Percentiles rank a stretch among this genome's conserved stretches.
Evolutionary conservation across 2,797 vertebrate genomes (phyloP).

Genomic region (Octomys mimax): DNA sequence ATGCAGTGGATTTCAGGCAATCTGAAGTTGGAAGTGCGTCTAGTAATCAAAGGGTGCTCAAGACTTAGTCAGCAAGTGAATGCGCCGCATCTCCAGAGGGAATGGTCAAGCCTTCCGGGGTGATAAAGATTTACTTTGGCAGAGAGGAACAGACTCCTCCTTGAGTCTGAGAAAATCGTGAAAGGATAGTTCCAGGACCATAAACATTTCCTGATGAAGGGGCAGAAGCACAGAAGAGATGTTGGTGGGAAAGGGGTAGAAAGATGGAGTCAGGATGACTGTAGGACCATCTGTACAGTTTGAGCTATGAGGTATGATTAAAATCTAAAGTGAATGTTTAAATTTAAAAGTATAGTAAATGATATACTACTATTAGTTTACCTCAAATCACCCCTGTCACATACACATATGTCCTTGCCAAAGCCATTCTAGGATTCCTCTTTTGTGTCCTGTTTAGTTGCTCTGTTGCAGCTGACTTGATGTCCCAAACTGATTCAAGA

Average conservation of each 20-base stretch:
- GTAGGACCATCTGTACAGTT: background rate
- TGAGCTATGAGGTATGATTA: background rate
- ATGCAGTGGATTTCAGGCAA: no score
- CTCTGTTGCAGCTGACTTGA: background rate
- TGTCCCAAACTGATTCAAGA: background rate
- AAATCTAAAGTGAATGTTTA: background rate
- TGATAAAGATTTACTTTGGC: background rate
- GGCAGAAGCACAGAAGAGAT: background rate
- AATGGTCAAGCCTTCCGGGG: background rate
- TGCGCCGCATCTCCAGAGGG: background rate
- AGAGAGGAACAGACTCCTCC: background rate
- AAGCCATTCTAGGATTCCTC: background rate
- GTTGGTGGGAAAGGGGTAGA: background rate
- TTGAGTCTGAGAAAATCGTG: background rate
- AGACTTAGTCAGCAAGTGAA: background rate
- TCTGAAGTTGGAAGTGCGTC: background rate
- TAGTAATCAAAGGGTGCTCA: background rate
- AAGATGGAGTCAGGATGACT: background rate
- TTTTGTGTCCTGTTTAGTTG: background rate
- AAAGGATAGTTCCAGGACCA: background rate
- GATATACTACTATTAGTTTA: background rate
- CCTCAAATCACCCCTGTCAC: background rate
- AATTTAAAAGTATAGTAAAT: background rate
- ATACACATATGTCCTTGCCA: background rate
- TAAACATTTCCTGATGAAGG: background rate